These are phyloP conservation scores for Sisyra nigra DNA, from an alignment of 2,888 invertebrate species.

Conservation along the genomic window DNA sequence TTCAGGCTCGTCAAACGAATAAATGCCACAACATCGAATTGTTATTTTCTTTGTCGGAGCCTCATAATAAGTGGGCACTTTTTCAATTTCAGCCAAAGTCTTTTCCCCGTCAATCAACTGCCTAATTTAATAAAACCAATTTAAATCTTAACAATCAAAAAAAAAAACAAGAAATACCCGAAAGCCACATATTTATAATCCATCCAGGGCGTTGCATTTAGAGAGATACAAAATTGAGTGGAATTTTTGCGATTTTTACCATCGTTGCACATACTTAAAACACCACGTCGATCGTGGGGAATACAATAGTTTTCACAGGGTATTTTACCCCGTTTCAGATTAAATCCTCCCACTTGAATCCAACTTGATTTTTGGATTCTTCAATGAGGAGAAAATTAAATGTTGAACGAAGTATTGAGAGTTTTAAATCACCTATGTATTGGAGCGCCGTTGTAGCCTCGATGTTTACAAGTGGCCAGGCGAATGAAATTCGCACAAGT, in stretches of 20 bases:
- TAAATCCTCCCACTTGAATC: constrained; percentile 49
- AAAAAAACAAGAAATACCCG: constrained; percentile 27
- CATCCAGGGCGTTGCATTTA: constrained; percentile 56
- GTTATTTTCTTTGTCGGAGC: constrained; percentile 27
- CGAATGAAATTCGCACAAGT: constrained; percentile 41
- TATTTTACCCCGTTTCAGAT: constrained; percentile 26
- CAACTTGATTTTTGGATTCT: constrained; percentile 50
- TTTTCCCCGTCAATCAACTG: constrained; percentile 49
- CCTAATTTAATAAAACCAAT: constrained; percentile 19
- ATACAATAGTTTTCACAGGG: constrained; percentile 52
- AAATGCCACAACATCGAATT: constrained; percentile 9
- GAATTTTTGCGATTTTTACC: constrained; percentile 46
- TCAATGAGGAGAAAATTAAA: constrained; percentile 1
- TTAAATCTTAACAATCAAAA: not conserved
- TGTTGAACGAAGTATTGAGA: not conserved
- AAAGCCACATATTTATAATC: constrained; percentile 54
- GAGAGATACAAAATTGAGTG: constrained; percentile 50
- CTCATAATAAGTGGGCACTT: constrained; percentile 43
- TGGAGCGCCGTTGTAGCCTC: constrained; percentile 36
- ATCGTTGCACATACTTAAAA: constrained; percentile 55
- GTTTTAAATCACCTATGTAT: constrained; percentile 31
- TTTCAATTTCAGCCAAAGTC: constrained; percentile 41
- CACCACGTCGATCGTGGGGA: constrained; percentile 45
- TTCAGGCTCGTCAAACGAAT: too few species aligned
- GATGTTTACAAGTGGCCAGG: constrained; percentile 29